Conservation (phyloP, 2,113 vertebrate genomes). For the Cololabis saira region DNA sequence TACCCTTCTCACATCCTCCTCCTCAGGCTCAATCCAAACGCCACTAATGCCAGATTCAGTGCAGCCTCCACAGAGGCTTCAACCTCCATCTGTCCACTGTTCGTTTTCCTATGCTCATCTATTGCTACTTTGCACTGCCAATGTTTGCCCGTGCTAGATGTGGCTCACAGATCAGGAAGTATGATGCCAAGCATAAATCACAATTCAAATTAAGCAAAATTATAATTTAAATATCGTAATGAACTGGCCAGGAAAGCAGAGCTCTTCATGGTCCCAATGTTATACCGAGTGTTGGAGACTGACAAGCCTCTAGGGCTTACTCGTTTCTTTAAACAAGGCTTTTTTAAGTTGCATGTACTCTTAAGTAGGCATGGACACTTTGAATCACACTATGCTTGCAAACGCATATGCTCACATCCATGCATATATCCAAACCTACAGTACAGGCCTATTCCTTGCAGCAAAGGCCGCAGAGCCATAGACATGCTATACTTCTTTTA, state of each 20-base stretch:
- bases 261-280: slow-evolving; percentile 41
- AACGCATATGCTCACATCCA: no score
- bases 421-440: no score
- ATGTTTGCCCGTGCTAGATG: slow-evolving; percentile 4
- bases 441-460: neutral
- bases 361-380: slow-evolving; percentile 16
- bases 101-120: slow-evolving; percentile 2
- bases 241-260: slow-evolving; percentile 32
- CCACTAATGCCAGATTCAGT: slow-evolving; percentile 49
- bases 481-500: no score
- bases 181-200: slow-evolving; percentile 14
- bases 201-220: slow-evolving; percentile 31
- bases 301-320: slow-evolving; percentile 55
- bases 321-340: no score
- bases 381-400: neutral
- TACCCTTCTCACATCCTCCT: slow-evolving; percentile 48
- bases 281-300: slow-evolving; percentile 46
- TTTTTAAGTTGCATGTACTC: slow-evolving; percentile 28
- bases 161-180: slow-evolving; percentile 21
- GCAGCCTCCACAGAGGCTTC: slow-evolving; percentile 44
- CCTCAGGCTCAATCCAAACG: slow-evolving; percentile 27
- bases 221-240: no score
- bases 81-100: slow-evolving; percentile 23
- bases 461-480: no score
- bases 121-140: slow-evolving; percentile 20